Percentiles rank a stretch among this genome's conserved stretches.
Conservation (phyloP, 1,140 invertebrate species). For the Linepithema humile region DNA sequence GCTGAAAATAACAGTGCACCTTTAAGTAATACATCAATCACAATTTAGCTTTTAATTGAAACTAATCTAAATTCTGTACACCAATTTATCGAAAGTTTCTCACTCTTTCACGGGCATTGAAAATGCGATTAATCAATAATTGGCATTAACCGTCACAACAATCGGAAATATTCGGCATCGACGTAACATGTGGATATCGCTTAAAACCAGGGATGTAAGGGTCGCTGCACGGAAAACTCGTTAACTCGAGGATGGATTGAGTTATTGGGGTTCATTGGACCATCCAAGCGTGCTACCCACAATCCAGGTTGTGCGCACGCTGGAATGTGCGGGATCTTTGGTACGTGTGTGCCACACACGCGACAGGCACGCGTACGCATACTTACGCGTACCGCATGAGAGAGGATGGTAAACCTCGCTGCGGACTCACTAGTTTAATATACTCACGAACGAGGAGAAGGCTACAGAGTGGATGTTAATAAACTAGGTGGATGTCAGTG, state of each 20-base stretch:
- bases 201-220: conserved; percentile 41
- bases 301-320: conserved; percentile 48
- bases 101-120: not conserved
- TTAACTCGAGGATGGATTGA: conserved; percentile 66
- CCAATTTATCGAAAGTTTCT: not conserved
- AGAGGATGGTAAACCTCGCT: conserved; percentile 64
- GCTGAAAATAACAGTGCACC: not conserved
- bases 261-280: conserved; percentile 65
- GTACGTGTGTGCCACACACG: conserved; percentile 35
- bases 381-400: conserved; percentile 36
- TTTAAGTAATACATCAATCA: not conserved
- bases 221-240: conserved; percentile 52
- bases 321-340: conserved; percentile 55
- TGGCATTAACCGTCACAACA: conserved; percentile 15
- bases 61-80: not conserved
- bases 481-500: conserved; percentile 64
- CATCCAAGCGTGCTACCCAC: conserved; percentile 56
- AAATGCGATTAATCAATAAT: conserved; percentile 22
- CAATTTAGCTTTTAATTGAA: not conserved
- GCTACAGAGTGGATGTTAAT: conserved; percentile 70
- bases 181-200: conserved; percentile 27
- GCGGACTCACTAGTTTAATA: conserved; percentile 66
- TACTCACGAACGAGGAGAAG: conserved; percentile 65
- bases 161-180: conserved; percentile 31
- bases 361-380: conserved; percentile 39